Evolutionary conservation across 2,888 invertebrate genomes (phyloP), one percentile per base, ranked within the genome.

Genomic region (Oeneis ivallda): DNA sequence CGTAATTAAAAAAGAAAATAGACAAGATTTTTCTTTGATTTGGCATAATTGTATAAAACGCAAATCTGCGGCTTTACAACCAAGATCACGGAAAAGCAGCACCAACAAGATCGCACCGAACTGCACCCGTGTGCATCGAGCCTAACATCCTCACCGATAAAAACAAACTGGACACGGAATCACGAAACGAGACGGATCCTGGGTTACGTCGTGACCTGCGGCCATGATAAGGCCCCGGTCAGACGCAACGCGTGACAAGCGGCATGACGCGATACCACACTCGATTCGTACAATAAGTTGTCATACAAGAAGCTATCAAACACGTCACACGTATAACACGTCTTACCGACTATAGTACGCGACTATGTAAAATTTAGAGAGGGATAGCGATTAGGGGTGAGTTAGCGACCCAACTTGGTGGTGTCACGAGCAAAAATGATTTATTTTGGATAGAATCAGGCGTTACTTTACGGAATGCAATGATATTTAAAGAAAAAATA

Each of bases 161-260:
- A 52, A 64, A 56, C 60, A 63, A 62, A 61, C 49, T 57, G 49
- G 39, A 65, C 65, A 60, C 63, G 63, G 65, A 64, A 69, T 65
- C 50, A 52, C 61, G 61, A 47, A 59, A 47, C 47, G 39, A 64
- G 39, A 58, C 58, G 68, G 56, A 70, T 70, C 70, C 71, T 66
- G 72, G 70, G 65, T 69, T 67, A 45, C 10, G 50, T 72, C 69
- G 70, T 71, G 72, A 72, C 68, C 70, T 26, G 64, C 52, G 50
- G 19, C 56, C 19, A 39, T 6, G 17, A 37, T 34, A 17, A n/a
- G 9, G 17, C 34, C 9, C 9, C 10, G 9, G 17, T 17, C 47
- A 17, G 13, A 41, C 13, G 13, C 47, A 17, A 47, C 47, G 47
- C 47, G 47, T 8, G 4, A 41, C 10, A 13, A 5, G 4, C 41